These are phyloP conservation scores for Geotrupes spiniger DNA, from an alignment of 2,888 invertebrate genomes.

Conservation along the genomic window DNA sequence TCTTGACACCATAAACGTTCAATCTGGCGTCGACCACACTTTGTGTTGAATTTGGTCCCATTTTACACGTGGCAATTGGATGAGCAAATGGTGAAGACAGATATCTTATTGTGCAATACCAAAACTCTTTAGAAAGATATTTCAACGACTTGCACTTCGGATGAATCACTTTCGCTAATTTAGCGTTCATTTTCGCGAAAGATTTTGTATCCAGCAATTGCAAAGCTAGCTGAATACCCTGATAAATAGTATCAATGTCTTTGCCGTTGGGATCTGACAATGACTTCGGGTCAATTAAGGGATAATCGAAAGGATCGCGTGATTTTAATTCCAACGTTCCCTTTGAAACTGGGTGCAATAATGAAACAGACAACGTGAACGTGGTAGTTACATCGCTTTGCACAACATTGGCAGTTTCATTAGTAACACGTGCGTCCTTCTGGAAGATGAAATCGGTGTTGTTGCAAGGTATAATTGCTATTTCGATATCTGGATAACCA, in stretches of 20 bases:
- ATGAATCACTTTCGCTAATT: constrained; percentile 53
- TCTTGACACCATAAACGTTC: constrained; percentile 52
- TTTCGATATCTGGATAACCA: constrained; percentile 25
- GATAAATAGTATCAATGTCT: constrained; percentile 61
- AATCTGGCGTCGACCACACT: constrained; percentile 57
- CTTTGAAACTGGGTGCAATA: constrained; percentile 36
- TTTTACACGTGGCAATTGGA: constrained; percentile 54
- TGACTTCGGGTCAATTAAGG: constrained; percentile 34
- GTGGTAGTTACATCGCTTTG: constrained; percentile 21
- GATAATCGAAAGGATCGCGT: constrained; percentile 35
- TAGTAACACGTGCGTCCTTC: constrained; percentile 15
- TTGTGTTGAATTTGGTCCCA: constrained; percentile 52
- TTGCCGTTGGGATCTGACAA: constrained; percentile 51
- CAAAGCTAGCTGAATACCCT: constrained; percentile 52
- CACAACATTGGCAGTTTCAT: constrained; percentile 17
- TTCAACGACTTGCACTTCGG: constrained; percentile 50
- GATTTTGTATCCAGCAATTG: constrained; percentile 51
- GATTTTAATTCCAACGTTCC: constrained; percentile 36
- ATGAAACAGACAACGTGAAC: constrained; percentile 24
- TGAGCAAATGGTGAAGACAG: constrained; percentile 51
- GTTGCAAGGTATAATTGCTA: constrained; percentile 21
- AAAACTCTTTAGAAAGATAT: constrained; percentile 50
- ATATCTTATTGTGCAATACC: constrained; percentile 51
- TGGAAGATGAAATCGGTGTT: constrained; percentile 8
- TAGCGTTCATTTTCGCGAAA: constrained; percentile 58